phyloP scores from a whole-genome alignment of 2,888 invertebrate genomes.

The Gerris lacustris region DNA sequence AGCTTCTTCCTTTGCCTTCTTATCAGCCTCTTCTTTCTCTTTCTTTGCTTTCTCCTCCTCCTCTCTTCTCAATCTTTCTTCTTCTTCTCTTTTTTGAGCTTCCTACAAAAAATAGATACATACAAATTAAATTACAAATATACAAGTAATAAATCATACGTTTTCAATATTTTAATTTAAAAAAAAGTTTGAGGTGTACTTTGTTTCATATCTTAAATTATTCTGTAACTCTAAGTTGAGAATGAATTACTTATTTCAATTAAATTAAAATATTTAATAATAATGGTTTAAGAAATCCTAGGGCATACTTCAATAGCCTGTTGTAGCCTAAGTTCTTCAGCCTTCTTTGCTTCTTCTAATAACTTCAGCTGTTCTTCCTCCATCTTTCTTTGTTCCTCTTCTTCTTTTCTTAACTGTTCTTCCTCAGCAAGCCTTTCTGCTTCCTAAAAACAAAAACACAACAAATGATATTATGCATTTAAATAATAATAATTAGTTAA shows the following conservation, averaged over 20 bases:
- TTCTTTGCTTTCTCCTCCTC: slow-evolving; percentile 50
- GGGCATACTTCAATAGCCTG: slow-evolving; percentile 60
- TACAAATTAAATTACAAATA: background rate
- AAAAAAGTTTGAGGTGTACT: no score
- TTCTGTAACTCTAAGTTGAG: no score
- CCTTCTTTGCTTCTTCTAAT: slow-evolving; percentile 63
- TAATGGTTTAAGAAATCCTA: background rate
- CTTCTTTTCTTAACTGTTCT: slow-evolving; percentile 59
- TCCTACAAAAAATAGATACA: slow-evolving; percentile 38
- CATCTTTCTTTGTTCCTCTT: slow-evolving; percentile 67
- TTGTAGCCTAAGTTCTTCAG: slow-evolving; percentile 74
- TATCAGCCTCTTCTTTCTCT: slow-evolving; percentile 63
- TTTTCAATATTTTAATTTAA: no score
- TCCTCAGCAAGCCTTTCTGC: slow-evolving; percentile 60
- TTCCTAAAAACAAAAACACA: slow-evolving; percentile 39
- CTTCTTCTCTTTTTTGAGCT: slow-evolving; percentile 62
- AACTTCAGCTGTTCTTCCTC: slow-evolving; percentile 69
- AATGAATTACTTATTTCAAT: no score
- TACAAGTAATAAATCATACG: background rate
- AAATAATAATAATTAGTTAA: no score
- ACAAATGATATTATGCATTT: slow-evolving; percentile 15
- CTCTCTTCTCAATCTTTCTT: slow-evolving; percentile 58
- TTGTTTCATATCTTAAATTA: no score
- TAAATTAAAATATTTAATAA: background rate
- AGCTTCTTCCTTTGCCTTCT: slow-evolving; percentile 71